Evolutionary conservation across 2,113 vertebrate genomes (phyloP).

Genomic region (Phrynocephalus versicolor): DNA sequence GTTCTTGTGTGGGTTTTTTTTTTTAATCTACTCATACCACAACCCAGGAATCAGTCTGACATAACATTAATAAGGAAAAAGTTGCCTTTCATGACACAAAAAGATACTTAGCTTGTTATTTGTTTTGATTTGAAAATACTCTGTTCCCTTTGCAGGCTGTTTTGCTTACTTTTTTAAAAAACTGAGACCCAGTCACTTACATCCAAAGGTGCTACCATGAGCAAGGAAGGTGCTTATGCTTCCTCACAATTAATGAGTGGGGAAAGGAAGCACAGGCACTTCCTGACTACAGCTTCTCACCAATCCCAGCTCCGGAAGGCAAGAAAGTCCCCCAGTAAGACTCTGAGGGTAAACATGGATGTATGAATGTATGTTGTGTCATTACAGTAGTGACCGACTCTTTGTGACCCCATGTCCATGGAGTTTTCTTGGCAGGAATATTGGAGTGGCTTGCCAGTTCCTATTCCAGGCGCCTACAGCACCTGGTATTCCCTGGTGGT

Average conservation of each 20-base stretch:
- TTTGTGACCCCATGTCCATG: too few relatives aligned
- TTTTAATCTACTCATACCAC: constrained; percentile 49
- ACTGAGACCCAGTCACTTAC: constrained; percentile 7
- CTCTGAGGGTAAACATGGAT: not conserved
- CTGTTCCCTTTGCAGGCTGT: constrained; percentile 13
- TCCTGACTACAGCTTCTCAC: constrained; percentile 28
- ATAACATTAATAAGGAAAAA: constrained; percentile 58
- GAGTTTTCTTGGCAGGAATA: too few relatives aligned
- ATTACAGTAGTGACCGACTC: too few relatives aligned
- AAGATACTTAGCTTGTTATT: constrained; percentile 22
- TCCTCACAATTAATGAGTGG: not conserved
- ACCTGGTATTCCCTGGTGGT: too few relatives aligned
- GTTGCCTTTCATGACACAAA: constrained; percentile 39
- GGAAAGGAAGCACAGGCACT: not conserved
- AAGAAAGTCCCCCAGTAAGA: not conserved
- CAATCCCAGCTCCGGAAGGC: not conserved
- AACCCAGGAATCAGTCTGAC: constrained; percentile 68
- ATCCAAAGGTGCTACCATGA: not conserved
- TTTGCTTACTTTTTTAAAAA: constrained; percentile 35
- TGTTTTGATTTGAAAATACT: constrained; percentile 38
- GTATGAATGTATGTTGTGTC: too few relatives aligned
- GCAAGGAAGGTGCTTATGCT: not conserved
- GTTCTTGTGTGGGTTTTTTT: constrained; percentile 30
- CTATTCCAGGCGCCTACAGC: too few relatives aligned
- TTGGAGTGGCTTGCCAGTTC: too few relatives aligned